Percentiles rank a stretch among this genome's conserved stretches.
phyloP scores from a whole-genome alignment of 2,113 vertebrate species.

The Eudyptes chrysolophus region DNA sequence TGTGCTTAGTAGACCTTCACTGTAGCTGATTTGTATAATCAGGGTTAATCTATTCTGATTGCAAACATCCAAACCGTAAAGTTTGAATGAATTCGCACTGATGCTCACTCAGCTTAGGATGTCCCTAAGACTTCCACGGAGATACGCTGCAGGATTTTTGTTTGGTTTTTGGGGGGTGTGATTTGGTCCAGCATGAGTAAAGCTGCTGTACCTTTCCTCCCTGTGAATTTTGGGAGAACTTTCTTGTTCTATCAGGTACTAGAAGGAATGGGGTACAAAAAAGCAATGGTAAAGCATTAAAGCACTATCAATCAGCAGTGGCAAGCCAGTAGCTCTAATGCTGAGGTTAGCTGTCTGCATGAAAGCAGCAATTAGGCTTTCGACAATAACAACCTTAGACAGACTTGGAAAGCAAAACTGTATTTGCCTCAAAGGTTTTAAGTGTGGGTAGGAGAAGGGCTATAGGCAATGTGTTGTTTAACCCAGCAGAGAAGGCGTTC shows the following conservation, averaged over 20 bases:
- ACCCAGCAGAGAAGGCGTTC: neutral
- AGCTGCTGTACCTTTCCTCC: neutral
- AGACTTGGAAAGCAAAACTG: neutral
- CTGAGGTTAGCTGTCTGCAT: neutral
- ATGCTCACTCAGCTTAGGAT: neutral
- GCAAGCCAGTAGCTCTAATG: neutral
- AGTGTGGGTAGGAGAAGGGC: neutral
- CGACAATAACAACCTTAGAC: neutral
- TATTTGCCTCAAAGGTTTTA: neutral
- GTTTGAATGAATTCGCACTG: neutral
- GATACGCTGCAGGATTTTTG: neutral
- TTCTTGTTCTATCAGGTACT: neutral
- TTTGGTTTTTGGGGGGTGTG: neutral
- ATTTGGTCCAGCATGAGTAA: neutral
- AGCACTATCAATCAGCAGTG: neutral
- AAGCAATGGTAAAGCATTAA: neutral
- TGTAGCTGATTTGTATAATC: conserved; percentile 47
- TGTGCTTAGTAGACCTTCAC: conserved; percentile 50
- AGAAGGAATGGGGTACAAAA: neutral
- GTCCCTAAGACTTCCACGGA: neutral
- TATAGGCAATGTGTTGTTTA: neutral
- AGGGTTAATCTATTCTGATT: conserved; percentile 51
- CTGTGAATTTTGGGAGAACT: neutral
- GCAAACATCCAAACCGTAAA: conserved; percentile 16
- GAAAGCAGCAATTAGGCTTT: neutral